These are phyloP conservation scores for Oreamnos americanus DNA, from an alignment of 2,113 vertebrate species.

Conservation along the genomic window DNA sequence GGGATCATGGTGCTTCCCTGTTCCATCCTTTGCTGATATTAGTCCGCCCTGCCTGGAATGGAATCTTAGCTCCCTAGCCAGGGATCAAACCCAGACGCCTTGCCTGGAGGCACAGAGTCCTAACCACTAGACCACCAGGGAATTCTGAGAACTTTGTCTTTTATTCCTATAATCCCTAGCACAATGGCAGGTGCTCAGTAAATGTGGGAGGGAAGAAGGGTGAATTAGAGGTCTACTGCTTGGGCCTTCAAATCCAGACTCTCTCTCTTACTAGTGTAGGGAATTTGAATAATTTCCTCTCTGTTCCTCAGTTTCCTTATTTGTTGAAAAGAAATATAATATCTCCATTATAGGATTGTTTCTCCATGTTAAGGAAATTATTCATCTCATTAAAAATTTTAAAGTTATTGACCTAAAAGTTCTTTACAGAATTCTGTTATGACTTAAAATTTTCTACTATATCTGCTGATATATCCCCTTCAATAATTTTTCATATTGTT, in stretches of 20 bases:
- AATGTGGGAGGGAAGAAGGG: not conserved
- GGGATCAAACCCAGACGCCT: not conserved
- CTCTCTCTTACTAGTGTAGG: not conserved
- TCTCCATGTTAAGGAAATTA: not conserved
- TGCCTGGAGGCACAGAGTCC: not conserved
- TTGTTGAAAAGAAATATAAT: slow-evolving; percentile 33
- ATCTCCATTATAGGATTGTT: not conserved
- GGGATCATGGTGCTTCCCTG: not conserved
- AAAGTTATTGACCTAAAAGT: not conserved
- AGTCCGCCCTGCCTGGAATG: not conserved
- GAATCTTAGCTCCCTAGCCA: not conserved
- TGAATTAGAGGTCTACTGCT: not conserved
- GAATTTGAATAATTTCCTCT: not conserved
- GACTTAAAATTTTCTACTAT: not conserved
- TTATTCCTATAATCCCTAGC: not conserved
- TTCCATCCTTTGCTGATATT: not conserved
- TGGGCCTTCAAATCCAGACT: not conserved
- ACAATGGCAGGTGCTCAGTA: not conserved
- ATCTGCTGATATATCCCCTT: not conserved
- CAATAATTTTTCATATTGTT: not conserved
- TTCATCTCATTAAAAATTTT: not conserved
- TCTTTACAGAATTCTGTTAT: not conserved
- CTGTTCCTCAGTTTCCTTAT: not conserved
- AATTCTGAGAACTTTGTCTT: not conserved
- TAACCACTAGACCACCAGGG: not conserved